These are phyloP conservation scores for Lota lota DNA, from an alignment of 2,113 vertebrate genomes.

Conservation along the genomic window DNA sequence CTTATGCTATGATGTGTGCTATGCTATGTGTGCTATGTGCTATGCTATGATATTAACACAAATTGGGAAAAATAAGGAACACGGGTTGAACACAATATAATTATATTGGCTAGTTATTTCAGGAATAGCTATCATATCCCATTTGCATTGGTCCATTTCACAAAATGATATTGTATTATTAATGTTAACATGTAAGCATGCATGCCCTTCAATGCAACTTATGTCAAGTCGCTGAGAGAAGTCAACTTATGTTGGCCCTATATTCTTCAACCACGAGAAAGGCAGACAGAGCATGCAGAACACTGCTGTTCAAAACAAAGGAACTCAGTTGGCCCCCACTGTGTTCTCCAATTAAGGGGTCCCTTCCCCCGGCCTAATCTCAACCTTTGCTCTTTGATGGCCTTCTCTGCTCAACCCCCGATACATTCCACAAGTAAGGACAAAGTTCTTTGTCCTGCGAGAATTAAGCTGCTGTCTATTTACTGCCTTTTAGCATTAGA, in stretches of 20 bases:
- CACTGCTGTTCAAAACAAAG: slow-evolving; percentile 77
- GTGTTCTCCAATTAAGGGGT: slow-evolving; percentile 65
- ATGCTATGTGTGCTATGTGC: too few species aligned
- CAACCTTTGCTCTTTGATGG: slow-evolving; percentile 69
- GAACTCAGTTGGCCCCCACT: slow-evolving; percentile 71
- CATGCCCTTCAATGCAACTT: slow-evolving; percentile 7
- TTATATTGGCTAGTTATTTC: too few species aligned
- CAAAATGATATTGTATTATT: too few species aligned
- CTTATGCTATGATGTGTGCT: too few species aligned
- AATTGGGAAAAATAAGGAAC: too few species aligned
- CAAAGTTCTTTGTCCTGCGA: slow-evolving; percentile 56
- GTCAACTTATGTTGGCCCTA: slow-evolving; percentile 47
- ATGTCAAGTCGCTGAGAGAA: slow-evolving; percentile 37
- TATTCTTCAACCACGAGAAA: slow-evolving; percentile 46
- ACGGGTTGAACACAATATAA: too few species aligned
- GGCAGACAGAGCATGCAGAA: slow-evolving; percentile 67
- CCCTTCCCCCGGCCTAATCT: slow-evolving; percentile 66
- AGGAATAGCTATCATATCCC: too few species aligned
- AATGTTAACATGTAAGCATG: too few species aligned
- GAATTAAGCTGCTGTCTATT: slow-evolving; percentile 38
- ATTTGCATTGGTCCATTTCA: too few species aligned
- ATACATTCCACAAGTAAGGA: slow-evolving; percentile 70
- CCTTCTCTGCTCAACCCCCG: slow-evolving; percentile 47
- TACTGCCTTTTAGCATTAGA: slow-evolving; percentile 8
- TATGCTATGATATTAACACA: too few species aligned